A percentile compares a stretch with the other conserved stretches of the same genome.
phyloP scores from a whole-genome alignment of 2,113 vertebrate species.

The Lepus timidus region DNA sequence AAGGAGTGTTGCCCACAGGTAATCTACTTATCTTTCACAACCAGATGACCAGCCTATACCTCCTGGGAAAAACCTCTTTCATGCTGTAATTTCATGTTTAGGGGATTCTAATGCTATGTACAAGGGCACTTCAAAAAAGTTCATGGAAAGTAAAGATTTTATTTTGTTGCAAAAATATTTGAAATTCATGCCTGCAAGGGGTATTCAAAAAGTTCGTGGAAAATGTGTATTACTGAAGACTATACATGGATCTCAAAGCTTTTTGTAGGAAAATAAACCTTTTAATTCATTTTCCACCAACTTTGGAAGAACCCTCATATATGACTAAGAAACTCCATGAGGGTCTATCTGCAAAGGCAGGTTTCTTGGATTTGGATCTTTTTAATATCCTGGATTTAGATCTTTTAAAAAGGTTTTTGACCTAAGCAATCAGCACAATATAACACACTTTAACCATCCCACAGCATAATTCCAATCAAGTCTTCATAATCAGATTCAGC shows the following conservation, averaged over 20 bases:
- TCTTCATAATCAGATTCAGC: not conserved
- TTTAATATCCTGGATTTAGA: not conserved
- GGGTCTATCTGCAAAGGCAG: not conserved
- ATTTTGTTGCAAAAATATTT: too few species aligned
- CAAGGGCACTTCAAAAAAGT: not conserved
- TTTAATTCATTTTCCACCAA: too few species aligned
- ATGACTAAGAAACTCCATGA: not conserved
- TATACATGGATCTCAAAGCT: too few species aligned
- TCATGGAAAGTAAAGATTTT: not conserved
- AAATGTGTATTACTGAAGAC: too few species aligned
- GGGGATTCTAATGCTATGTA: not conserved
- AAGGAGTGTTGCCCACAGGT: not conserved
- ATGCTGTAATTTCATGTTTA: not conserved
- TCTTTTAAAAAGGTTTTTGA: not conserved
- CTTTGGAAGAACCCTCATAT: too few species aligned
- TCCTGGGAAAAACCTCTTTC: not conserved
- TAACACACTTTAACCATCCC: conserved; percentile 2
- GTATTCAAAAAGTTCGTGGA: too few species aligned
- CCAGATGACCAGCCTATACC: not conserved
- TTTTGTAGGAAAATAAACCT: too few species aligned
- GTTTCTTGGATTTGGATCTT: conserved; percentile 31
- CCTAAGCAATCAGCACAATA: not conserved
- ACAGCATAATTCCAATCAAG: not conserved
- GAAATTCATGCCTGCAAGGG: too few species aligned
- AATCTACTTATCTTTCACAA: not conserved